phyloP scores from a whole-genome alignment of 2,113 vertebrate species.

The Stercorarius parasiticus region DNA sequence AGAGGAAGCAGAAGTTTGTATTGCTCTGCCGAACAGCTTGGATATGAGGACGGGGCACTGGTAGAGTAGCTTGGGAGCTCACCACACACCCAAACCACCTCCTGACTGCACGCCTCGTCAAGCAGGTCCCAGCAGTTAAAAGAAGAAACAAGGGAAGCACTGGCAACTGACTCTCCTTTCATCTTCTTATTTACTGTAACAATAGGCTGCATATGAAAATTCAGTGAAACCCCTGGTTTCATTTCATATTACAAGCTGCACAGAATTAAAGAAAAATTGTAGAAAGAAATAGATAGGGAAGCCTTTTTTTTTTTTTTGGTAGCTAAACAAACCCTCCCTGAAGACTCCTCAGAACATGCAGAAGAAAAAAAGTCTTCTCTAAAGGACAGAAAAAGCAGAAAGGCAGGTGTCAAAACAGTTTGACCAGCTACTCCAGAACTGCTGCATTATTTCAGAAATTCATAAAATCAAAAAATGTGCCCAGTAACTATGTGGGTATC shows the following conservation, averaged over 20 bases:
- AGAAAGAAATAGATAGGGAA: neutral
- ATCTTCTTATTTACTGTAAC: neutral
- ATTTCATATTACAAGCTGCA: neutral
- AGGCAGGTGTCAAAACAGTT: neutral
- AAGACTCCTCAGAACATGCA: neutral
- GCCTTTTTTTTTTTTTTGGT: neutral
- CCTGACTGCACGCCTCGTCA: neutral
- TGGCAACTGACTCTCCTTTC: neutral
- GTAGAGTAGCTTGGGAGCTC: neutral
- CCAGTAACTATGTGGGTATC: neutral
- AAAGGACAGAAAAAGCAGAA: neutral
- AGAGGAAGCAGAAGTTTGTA: neutral
- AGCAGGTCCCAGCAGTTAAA: neutral
- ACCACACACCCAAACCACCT: neutral
- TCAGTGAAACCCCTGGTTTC: neutral
- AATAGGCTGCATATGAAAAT: neutral
- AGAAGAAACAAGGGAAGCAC: neutral
- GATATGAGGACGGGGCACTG: neutral
- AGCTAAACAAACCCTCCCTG: neutral
- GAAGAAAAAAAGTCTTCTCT: neutral
- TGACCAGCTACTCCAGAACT: neutral
- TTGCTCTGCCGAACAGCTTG: neutral
- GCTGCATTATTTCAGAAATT: neutral
- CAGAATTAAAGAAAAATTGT: neutral
- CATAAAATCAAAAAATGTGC: neutral